Evolutionary conservation across 1,140 invertebrate species (phyloP), one percentile per base, ranked within the genome.

Genomic region (Trachymyrmex cornetzi): DNA sequence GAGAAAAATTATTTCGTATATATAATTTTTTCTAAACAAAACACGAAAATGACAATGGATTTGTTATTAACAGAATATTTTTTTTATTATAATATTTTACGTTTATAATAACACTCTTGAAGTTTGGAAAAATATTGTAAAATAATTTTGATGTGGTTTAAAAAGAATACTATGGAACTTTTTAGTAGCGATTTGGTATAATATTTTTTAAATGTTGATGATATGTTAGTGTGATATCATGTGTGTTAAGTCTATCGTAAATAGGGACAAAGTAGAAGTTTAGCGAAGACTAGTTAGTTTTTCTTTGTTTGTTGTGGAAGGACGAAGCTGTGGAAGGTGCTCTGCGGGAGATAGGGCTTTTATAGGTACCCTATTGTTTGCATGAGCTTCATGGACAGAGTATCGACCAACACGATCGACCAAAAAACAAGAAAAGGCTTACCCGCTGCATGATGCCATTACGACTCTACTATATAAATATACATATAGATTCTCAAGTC

Each of bases 311-410:
- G 80, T 84, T 84, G 93, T 94, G 91, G 91, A 95, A 98, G 97
- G 97, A 98, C 93, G 97, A 98, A 96, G 97, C 97, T 94, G 97
- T 98, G 94, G 97, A 98, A 96, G 97, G 97, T 94, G 97, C 97
- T 94, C 97, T 98, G 95, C 96, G 97, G 96, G 97, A 98, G 94
- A 97, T 98, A 96, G 97, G 97, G 95, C 96, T 98, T 94, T 97
- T 98, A 92, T 98, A 97, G 95, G 94, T 89, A 85, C 74, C 85
- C 84, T 87, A 34, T 90, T 87, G 81, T 89, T 84, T 91, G 85
- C 92, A 92, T 92, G 89, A 89, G 87, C 91, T 91, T 89, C 90
- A 90, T 89, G 91, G 82, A 85, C 88, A 91, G 87, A 89, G 74
- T 86, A 85, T 92, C 87, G 84, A 90, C 79, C 88, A 79, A 87